These are phyloP conservation scores for Heliconius charithonia DNA, from an alignment of 2,888 invertebrate genomes.

Conservation along the genomic window DNA sequence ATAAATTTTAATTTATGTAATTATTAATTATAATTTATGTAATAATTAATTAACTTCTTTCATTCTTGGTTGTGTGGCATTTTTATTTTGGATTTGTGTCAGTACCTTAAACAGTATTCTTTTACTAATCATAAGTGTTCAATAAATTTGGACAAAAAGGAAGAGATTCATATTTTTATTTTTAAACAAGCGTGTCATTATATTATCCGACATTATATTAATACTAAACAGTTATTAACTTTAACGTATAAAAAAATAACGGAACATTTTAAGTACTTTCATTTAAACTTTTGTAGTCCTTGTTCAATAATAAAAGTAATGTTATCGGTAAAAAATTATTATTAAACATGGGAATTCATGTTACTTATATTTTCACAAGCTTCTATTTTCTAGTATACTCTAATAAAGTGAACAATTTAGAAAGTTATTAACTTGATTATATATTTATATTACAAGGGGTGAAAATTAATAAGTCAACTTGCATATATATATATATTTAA, in stretches of 20 bases:
- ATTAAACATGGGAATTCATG: background rate
- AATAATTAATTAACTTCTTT: background rate
- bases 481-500: background rate
- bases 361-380: background rate
- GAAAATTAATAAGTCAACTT: background rate
- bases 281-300: background rate
- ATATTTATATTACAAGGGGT: background rate
- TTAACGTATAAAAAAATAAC: background rate
- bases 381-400: background rate
- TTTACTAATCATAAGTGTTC: background rate
- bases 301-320: background rate
- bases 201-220: background rate
- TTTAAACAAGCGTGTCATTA: background rate
- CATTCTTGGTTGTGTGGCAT: constrained; percentile 19
- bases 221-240: background rate
- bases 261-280: background rate
- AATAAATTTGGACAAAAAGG: background rate
- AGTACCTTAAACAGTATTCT: constrained; percentile 11
- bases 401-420: background rate
- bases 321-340: too few species aligned
- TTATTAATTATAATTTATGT: background rate
- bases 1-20: background rate
- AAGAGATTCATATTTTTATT: background rate
- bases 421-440: background rate
- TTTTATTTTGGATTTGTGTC: background rate